Base-by-base conservation (phyloP, 23 tunicate species). In the Styela clava region DNA sequence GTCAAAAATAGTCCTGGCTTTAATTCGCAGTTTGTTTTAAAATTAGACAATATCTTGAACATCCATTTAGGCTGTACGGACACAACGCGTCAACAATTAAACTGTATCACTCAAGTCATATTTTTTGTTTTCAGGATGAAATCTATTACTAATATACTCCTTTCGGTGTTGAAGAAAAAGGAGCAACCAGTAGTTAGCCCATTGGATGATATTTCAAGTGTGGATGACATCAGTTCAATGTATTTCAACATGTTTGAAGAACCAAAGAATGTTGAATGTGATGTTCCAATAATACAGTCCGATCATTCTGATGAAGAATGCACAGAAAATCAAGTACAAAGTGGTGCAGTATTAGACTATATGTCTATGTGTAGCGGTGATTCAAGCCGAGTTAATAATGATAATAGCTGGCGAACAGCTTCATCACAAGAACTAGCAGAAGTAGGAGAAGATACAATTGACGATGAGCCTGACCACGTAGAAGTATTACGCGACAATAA, bases 181-280 rank as follows among this genome's bases (percentile, higher is more conserved):
- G 56, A 12, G 56, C 56, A 44, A 44, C 12, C 56, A 5, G 56
- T 5, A 44, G 12, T 44, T 12, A 44, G 12, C 12, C 12, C 56
- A 5, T 5, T 12, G 12, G 7, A 7, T 44, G 12, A 44, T 44
- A 44, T 44, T 12, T 5, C 56, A 44, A 44, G 12, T 44, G 12
- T 44, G 56, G 56, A 44, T 44, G 56, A 44, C 12, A 44, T 44
- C 56, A 44, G 56, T 44, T 7, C 9, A 12, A 44, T 44, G 56
- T 76, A 76, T 26, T 21, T 20, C 25, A 52, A 76, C 21, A 76
- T 76, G 81, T 76, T 76, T 44, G 81, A 64, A 19, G 81, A 76
- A 52, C 81, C 81, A 0, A 3, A 26, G 9, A 76, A 44, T 23
- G 29, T 31, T 20, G 81, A 76, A 2, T 52, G 81, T 1, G 81